These are phyloP conservation scores for Bubalus kerabau DNA, from an alignment of 2,113 vertebrate genomes.

Conservation along the genomic window DNA sequence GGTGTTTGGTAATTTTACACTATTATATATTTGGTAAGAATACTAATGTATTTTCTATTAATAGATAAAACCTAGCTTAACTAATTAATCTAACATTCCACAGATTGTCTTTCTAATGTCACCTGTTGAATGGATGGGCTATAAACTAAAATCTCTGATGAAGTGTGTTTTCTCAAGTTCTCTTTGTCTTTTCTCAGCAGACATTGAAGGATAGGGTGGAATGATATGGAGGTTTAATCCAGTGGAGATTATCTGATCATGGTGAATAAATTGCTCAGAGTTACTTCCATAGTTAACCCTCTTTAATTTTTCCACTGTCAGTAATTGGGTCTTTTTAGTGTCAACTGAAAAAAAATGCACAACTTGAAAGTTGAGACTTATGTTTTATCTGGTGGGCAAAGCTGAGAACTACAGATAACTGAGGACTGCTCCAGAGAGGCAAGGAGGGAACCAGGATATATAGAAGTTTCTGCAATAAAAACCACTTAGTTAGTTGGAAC, in stretches of 20 bases:
- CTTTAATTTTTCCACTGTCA: not conserved
- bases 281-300: not conserved
- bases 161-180: not conserved
- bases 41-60: not conserved
- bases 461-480: not conserved
- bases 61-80: not conserved
- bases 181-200: not conserved
- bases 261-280: not conserved
- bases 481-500: not conserved
- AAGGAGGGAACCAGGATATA: not conserved
- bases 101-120: not conserved
- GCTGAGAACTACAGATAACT: not conserved
- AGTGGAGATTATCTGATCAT: not conserved
- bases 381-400: not conserved
- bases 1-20: not conserved
- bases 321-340: not conserved
- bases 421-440: not conserved
- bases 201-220: not conserved
- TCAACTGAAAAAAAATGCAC: not conserved
- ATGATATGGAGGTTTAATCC: not conserved
- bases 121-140: not conserved
- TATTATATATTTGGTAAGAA: not conserved
- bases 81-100: not conserved
- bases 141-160: not conserved
- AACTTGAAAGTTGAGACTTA: not conserved